Conservation (phyloP, 2,888 invertebrate species). For the Megalurothrips usitatus region DNA sequence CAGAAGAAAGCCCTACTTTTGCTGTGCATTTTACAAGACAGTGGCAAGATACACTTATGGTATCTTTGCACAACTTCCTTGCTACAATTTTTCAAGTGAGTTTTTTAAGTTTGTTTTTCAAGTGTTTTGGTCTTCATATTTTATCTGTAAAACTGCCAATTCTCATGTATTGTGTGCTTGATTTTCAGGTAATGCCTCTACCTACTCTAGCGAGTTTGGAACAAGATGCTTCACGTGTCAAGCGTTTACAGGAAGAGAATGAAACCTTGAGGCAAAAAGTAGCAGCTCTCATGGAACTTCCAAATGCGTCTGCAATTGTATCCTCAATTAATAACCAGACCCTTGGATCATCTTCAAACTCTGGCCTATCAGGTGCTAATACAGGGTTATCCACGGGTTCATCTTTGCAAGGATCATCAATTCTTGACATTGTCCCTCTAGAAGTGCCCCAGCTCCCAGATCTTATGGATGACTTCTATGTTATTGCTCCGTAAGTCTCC, state of each 20-base stretch:
- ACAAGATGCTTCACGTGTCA: slow-evolving; percentile 74
- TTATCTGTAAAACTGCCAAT: slow-evolving; percentile 28
- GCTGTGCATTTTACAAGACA: slow-evolving; percentile 84
- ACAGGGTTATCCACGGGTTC: background rate
- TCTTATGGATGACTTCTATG: slow-evolving; percentile 86
- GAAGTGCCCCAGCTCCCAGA: slow-evolving; percentile 69
- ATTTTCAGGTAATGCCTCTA: slow-evolving; percentile 72
- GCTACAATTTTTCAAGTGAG: slow-evolving; percentile 75
- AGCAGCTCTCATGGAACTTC: slow-evolving; percentile 50
- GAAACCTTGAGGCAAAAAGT: slow-evolving; percentile 60
- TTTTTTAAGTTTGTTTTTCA: slow-evolving; percentile 64
- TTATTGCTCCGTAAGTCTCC: slow-evolving; percentile 68
- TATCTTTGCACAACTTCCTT: slow-evolving; percentile 88
- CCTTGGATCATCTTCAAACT: slow-evolving; percentile 8
- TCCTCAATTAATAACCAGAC: slow-evolving; percentile 32
- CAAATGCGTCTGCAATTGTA: slow-evolving; percentile 34
- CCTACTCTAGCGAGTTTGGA: slow-evolving; percentile 82
- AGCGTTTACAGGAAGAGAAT: slow-evolving; percentile 79
- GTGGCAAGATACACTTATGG: slow-evolving; percentile 91
- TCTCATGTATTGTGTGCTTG: slow-evolving; percentile 16
- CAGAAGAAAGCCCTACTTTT: slow-evolving; percentile 85
- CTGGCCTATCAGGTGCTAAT: background rate
- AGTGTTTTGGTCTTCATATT: slow-evolving; percentile 45
- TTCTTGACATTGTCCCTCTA: slow-evolving; percentile 38
- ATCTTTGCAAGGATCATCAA: background rate